Conservation (phyloP, 2,797 vertebrate species). For the Melanotaenia parkinsoni region DNA sequence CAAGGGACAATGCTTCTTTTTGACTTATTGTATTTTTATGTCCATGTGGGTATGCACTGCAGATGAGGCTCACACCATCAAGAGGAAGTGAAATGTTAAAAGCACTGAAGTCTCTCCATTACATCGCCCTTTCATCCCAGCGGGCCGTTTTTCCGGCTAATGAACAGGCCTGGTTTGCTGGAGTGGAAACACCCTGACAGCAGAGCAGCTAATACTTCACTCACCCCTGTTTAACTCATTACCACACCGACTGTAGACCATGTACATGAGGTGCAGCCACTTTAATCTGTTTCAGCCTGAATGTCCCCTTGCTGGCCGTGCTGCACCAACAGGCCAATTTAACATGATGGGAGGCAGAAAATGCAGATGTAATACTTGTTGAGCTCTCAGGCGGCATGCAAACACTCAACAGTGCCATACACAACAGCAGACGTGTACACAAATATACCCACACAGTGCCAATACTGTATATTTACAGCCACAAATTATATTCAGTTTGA, state of each 20-base stretch:
- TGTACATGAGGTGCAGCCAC: slow-evolving; percentile 32
- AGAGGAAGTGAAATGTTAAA: slow-evolving; percentile 19
- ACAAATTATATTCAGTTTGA: too few species aligned
- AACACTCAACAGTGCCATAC: too few species aligned
- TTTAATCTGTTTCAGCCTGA: slow-evolving; percentile 54
- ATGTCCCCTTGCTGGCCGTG: background rate
- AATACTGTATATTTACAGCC: too few species aligned
- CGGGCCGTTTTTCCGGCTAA: background rate
- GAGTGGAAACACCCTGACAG: slow-evolving; percentile 26
- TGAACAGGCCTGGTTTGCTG: slow-evolving; percentile 15
- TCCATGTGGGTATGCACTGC: background rate
- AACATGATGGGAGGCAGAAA: slow-evolving; percentile 32
- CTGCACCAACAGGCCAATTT: slow-evolving; percentile 2
- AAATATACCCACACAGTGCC: too few species aligned
- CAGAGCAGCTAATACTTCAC: slow-evolving; percentile 35
- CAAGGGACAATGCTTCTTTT: background rate
- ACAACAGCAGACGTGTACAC: too few species aligned
- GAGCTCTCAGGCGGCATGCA: background rate
- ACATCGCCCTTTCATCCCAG: background rate
- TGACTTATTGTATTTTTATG: background rate
- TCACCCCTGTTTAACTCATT: slow-evolving; percentile 32
- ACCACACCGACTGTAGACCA: slow-evolving; percentile 12
- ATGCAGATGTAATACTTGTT: background rate
- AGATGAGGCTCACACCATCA: slow-evolving; percentile 7
- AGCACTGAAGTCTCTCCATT: slow-evolving; percentile 2